Base-by-base conservation (phyloP, 1,140 invertebrate species). In the Coptotermes formosanus region DNA sequence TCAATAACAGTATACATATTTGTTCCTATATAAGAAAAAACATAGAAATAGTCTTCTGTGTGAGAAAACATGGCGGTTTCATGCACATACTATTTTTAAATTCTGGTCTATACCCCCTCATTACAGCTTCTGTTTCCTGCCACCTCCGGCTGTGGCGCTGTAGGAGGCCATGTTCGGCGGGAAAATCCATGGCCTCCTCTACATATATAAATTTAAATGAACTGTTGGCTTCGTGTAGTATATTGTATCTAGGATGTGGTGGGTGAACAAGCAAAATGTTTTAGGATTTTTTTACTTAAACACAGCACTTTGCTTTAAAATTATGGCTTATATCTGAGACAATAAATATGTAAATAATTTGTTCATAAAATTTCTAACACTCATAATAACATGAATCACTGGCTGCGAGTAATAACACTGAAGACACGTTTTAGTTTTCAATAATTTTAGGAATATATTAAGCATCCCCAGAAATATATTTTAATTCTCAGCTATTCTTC, bases 11-110 rank as follows among this genome's bases (percentile, higher is more conserved):
- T 1, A 6, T 11, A 75, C 8, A 75, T 1, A 75, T 75, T 75
- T 8, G 25, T 75, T 75, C 64, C 64, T 75, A 0, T 75, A 30
- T 75, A 75, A 14, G n/a, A 75, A 75, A 75, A 30, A 75, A 25
- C 1, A 30, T 75, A 30, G 4, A 75, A 75, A 14, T n/a, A 30
- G 25, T 75, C 30, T 75, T 75, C 25, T 75, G 11, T 11, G 64
- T n/a, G n/a, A 75, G 64, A 75, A 75, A 75, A 75, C n/a, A 75
- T 75, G 64, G 25, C 64, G 64, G 64, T 25, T 75, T 75, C 64
- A 30, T 75, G 25, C 64, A 75, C n/a, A n/a, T 64, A 64, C 25
- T 64, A 64, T 64, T 8, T 64, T 19, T 64, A 64, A 19, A 19
- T 23, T 16, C 59, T 64, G 1, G 59, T 64, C 59, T 64, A 7